phyloP scores from a whole-genome alignment of 2,888 invertebrate genomes.

The Drosophila macrothrix region DNA sequence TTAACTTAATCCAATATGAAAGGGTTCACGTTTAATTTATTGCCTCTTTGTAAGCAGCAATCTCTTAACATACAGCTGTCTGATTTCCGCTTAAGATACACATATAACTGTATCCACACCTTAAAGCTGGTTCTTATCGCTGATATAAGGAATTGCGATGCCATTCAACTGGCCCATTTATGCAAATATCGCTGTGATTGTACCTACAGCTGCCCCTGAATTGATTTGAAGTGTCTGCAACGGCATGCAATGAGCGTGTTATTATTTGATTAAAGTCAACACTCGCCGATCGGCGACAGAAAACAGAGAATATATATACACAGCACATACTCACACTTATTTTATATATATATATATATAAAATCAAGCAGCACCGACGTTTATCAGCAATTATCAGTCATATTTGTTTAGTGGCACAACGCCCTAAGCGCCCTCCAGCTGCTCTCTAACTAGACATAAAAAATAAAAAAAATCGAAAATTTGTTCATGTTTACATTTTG shows the following conservation, averaged over 20 bases:
- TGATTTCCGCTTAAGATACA: conserved; percentile 28
- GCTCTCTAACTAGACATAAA: conserved; percentile 10
- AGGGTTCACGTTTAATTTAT: conserved; percentile 21
- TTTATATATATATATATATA: conserved; percentile 4
- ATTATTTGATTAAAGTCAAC: conserved; percentile 69
- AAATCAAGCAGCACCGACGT: conserved; percentile 42
- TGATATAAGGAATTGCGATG: conserved; percentile 20
- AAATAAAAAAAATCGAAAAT: conserved; percentile 8
- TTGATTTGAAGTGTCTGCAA: conserved; percentile 44
- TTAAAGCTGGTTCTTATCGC: conserved; percentile 48
- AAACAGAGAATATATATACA: background rate
- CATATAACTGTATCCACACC: conserved; percentile 22
- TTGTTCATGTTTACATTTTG: conserved; percentile 19
- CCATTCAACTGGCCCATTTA: conserved; percentile 44
- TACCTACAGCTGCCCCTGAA: conserved; percentile 54
- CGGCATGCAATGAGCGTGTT: conserved; percentile 24
- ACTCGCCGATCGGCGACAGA: conserved; percentile 42
- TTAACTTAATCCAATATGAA: background rate
- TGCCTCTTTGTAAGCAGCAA: conserved; percentile 8
- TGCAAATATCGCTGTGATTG: conserved; percentile 69
- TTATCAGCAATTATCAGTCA: conserved; percentile 67
- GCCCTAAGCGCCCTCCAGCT: conserved; percentile 53
- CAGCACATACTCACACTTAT: background rate
- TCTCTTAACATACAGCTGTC: conserved; percentile 27
- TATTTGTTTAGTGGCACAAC: conserved; percentile 67